Percentiles rank a stretch among this genome's conserved stretches.
These are phyloP conservation scores for Lagenorhynchus albirostris DNA, from an alignment of 2,113 vertebrate species.

Conservation along the genomic window DNA sequence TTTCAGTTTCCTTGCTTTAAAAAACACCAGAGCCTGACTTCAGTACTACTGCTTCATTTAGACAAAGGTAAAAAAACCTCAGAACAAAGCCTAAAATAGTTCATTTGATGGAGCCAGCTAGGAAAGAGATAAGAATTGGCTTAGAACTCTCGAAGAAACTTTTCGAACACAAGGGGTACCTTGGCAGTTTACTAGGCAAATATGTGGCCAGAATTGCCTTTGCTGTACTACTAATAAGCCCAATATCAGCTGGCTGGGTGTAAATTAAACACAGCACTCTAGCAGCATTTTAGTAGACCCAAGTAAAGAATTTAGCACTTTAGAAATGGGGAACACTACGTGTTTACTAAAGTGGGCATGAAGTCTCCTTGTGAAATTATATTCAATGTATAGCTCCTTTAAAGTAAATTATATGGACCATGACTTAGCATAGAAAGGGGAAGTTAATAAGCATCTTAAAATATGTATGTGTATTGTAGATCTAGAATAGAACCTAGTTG, in stretches of 20 bases:
- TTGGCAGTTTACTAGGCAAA: constrained; percentile 12
- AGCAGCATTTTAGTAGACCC: neutral
- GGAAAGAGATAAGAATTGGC: constrained; percentile 21
- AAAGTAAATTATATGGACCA: neutral
- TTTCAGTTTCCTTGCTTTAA: constrained; percentile 34
- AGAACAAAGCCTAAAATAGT: constrained; percentile 15
- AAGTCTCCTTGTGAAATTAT: neutral
- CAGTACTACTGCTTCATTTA: neutral
- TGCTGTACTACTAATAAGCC: neutral
- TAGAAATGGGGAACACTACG: neutral
- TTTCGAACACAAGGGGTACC: neutral
- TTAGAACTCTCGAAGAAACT: constrained; percentile 19
- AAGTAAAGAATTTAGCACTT: neutral
- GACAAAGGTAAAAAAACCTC: neutral
- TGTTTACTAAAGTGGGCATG: neutral
- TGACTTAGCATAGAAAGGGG: neutral
- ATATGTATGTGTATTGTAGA: neutral
- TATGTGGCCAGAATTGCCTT: constrained; percentile 19
- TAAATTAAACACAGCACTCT: constrained; percentile 9
- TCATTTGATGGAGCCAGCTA: neutral
- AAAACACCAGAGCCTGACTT: neutral
- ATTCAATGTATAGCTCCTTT: neutral
- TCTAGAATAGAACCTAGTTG: neutral
- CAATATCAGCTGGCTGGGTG: neutral
- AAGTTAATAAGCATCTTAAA: neutral